Evolutionary conservation across 2,888 invertebrate species (phyloP).

Genomic region (Melanotus villosus): DNA sequence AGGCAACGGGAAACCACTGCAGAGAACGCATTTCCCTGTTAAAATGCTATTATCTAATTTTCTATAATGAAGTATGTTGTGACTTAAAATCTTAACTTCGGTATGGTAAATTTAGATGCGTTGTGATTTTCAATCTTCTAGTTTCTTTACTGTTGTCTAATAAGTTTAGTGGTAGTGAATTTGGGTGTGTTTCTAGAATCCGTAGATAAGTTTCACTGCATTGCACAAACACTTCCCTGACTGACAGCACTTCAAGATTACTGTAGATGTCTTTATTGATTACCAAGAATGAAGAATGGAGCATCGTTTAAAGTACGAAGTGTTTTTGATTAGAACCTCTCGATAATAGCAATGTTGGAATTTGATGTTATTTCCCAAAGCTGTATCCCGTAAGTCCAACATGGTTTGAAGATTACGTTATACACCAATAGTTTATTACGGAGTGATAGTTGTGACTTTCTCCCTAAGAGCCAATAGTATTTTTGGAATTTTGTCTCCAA

Average conservation of each 20-base stretch:
- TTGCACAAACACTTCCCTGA: no score
- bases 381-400: neutral
- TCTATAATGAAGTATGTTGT: neutral
- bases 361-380: neutral
- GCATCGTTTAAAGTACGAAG: no score
- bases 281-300: neutral
- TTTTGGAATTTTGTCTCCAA: neutral
- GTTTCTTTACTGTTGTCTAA: neutral
- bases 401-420: neutral
- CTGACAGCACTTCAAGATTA: no score
- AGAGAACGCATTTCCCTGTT: no score
- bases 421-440: slow-evolving; percentile 1
- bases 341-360: neutral
- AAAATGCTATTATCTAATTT: neutral
- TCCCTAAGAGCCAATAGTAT: slow-evolving; percentile 1
- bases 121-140: neutral
- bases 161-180: neutral
- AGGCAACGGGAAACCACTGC: no score
- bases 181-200: neutral
- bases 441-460: neutral
- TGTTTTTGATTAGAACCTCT: neutral
- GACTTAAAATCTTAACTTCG: neutral
- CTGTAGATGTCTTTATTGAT: neutral
- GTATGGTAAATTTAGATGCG: neutral
- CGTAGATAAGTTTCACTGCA: neutral